A percentile compares a stretch with the other conserved stretches of the same genome.
These are phyloP conservation scores for Astur gentilis DNA, from an alignment of 2,113 vertebrate species.

Conservation along the genomic window DNA sequence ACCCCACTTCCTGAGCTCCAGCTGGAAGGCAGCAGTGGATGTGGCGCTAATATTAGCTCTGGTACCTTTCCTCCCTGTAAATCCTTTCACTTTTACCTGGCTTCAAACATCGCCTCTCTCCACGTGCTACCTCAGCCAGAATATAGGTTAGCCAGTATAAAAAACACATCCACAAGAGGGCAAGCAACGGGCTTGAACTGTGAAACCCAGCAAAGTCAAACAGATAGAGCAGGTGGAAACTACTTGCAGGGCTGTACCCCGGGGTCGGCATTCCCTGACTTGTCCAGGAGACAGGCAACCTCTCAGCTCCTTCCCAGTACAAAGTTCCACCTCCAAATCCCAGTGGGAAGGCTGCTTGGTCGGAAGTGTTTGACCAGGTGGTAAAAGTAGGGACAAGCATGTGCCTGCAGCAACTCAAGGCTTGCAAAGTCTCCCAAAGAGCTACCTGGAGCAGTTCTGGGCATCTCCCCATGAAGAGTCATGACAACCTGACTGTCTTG, in stretches of 20 bases:
- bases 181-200: background rate
- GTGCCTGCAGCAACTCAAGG: background rate
- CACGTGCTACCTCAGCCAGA: background rate
- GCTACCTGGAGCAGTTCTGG: background rate
- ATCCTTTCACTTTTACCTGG: conserved; percentile 38
- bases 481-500: background rate
- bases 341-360: background rate
- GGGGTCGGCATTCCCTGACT: background rate
- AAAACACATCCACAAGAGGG: background rate
- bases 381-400: background rate
- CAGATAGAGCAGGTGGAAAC: background rate
- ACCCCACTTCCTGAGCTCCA: background rate
- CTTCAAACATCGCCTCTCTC: background rate
- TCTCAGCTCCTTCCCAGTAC: background rate
- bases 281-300: background rate
- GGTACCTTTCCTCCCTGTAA: background rate
- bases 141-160: background rate
- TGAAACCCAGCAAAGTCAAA: background rate
- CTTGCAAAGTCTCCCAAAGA: background rate
- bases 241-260: background rate
- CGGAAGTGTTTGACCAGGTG: background rate
- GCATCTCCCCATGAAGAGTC: background rate
- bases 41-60: background rate
- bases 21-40: background rate
- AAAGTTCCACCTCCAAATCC: background rate